These are phyloP conservation scores for Coenonympha glycerion DNA, from an alignment of 2,888 invertebrate species.

Conservation along the genomic window DNA sequence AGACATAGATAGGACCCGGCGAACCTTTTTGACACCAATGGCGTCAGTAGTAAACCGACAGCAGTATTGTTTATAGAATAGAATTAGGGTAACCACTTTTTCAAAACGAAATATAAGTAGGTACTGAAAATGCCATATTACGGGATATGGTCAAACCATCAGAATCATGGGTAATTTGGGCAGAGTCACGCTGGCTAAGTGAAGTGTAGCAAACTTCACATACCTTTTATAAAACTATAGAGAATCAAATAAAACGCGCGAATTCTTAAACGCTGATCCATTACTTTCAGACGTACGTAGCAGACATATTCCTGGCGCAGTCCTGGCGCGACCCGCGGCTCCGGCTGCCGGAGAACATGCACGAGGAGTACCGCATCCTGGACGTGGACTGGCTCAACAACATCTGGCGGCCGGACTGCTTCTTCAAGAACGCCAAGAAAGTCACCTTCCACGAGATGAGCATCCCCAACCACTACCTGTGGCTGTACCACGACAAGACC, in stretches of 20 bases:
- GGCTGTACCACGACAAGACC: slow-evolving; percentile 94
- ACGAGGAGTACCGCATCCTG: slow-evolving; percentile 90
- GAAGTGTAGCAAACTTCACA: no score
- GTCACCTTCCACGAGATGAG: slow-evolving; percentile 97
- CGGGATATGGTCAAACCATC: no score
- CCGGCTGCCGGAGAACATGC: slow-evolving; percentile 94
- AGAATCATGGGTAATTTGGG: no score
- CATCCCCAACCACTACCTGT: slow-evolving; percentile 93
- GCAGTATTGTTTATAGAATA: no score
- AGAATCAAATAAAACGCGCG: background rate
- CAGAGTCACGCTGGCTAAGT: no score
- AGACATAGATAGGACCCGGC: no score
- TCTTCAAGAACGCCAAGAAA: slow-evolving; percentile 95
- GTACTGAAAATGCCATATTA: no score
- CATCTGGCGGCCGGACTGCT: slow-evolving; percentile 95
- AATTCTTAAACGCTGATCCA: background rate
- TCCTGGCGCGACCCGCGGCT: slow-evolving; percentile 94
- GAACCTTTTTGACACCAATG: no score
- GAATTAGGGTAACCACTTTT: no score
- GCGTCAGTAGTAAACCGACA: no score
- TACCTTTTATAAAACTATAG: no score
- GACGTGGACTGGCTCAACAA: slow-evolving; percentile 92
- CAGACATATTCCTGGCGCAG: slow-evolving; percentile 93
- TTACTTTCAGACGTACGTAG: slow-evolving; percentile 87
- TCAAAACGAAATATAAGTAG: no score